Evolutionary conservation across 2,797 vertebrate genomes (phyloP), one percentile per base, ranked within the genome.

Genomic region (Centroberyx gerrardi): DNA sequence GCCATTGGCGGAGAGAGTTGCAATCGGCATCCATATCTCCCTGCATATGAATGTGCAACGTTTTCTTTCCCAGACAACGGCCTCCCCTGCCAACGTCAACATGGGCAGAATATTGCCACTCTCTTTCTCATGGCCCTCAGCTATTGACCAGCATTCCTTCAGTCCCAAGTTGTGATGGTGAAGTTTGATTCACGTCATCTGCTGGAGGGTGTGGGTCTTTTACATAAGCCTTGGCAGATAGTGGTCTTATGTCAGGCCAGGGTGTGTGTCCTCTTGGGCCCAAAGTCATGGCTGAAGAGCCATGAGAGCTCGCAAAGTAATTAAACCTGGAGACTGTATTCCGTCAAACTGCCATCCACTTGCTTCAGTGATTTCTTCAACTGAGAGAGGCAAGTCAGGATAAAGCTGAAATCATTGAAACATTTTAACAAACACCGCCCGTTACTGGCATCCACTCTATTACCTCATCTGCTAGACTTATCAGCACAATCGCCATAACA

Each of bases 181-280:
- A 85, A 76, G 77, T 81, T 85, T 13, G 74, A 79, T 63, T 91
- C 75, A 76, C 84, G 71, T 94, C 90, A 93, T 84, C 69, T 59
- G 55, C 59, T 64, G 62, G 70, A 84, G 90, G 90, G 91, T 27
- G 88, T 91, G 84, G 87, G 74, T 68, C 75, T 74, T 84, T 77
- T 85, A 85, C 70, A 67, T 83, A 88, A 92, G 76, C 58, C 44
- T 87, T 90, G 90, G 91, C 88, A 74, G 83, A 90, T 81, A 81
- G 78, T 1, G 60, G 66, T 66, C 91, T 91, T 78, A 90, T 85
- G 89, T 92, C 90, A 92, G 80, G 56, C 71, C 18, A 71, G 85
- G 90, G 91, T 86, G 68, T 70, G 93, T 80, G 87, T 92, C 81
- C 81, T 72, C 74, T 78, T 69, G 80, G 86, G 63, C 68, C 75